A percentile compares a stretch with the other conserved stretches of the same genome.
Evolutionary conservation across 2,888 invertebrate species (phyloP).

Genomic region (Cylloceria caligata): DNA sequence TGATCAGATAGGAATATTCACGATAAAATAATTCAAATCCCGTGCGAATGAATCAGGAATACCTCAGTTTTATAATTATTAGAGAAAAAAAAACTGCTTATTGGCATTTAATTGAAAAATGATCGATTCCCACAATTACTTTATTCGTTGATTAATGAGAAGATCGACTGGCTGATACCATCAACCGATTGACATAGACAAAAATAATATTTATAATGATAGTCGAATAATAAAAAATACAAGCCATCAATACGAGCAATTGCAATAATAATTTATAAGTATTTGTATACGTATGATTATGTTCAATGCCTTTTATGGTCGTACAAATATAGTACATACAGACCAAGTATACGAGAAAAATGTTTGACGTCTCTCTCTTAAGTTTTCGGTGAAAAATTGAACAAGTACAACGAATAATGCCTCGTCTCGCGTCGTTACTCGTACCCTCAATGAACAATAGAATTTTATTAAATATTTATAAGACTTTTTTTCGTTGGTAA

Average conservation of each 20-base stretch:
- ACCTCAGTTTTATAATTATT: not conserved
- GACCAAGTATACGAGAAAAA: no score
- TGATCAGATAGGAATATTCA: conserved; percentile 9
- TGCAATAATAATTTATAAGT: conserved; percentile 19
- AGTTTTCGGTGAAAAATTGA: no score
- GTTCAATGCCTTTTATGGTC: no score
- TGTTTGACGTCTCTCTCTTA: no score
- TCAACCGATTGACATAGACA: conserved; percentile 9
- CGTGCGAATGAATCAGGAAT: not conserved
- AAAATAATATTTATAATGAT: conserved; percentile 15
- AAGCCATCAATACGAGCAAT: not conserved
- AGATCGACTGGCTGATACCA: not conserved
- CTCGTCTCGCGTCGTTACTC: no score
- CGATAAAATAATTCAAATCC: not conserved
- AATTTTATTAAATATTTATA: no score
- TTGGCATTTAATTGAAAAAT: not conserved
- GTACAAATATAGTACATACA: no score
- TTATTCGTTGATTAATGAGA: not conserved
- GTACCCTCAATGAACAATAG: no score
- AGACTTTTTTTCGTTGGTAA: no score
- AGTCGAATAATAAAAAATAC: not conserved
- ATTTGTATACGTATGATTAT: not conserved
- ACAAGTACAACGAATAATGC: no score
- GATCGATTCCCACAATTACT: not conserved
- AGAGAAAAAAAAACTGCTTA: not conserved